A percentile compares a stretch with the other conserved stretches of the same genome.
Evolutionary conservation across 1,140 invertebrate genomes (phyloP).

Genomic region (Drosophila santomea): DNA sequence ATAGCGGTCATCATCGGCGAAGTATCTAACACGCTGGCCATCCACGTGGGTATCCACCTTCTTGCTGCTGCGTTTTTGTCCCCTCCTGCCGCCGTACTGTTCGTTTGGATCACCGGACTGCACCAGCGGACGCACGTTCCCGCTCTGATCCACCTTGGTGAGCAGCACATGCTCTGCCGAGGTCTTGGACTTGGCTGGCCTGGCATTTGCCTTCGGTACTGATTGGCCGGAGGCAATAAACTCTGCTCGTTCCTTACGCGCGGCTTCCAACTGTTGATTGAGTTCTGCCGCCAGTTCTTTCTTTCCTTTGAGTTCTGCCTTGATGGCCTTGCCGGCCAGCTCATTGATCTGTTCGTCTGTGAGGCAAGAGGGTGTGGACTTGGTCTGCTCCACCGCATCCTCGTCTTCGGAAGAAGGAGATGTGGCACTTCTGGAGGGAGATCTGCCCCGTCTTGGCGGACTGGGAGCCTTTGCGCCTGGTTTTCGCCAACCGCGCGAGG

Average conservation of each 20-base stretch:
- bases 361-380: constrained; percentile 57
- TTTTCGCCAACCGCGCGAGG: constrained; percentile 48
- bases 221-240: constrained; percentile 40
- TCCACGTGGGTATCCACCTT: constrained; percentile 90
- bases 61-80: constrained; percentile 86
- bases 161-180: constrained; percentile 87
- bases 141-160: constrained; percentile 89
- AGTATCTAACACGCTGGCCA: constrained; percentile 92
- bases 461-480: background rate
- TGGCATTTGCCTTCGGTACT: background rate
- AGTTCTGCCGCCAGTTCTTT: constrained; percentile 88
- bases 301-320: constrained; percentile 96
- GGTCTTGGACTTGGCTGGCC: constrained; percentile 1
- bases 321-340: constrained; percentile 93
- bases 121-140: constrained; percentile 87
- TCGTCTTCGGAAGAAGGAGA: constrained; percentile 4
- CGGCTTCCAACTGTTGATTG: constrained; percentile 90
- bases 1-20: constrained; percentile 95
- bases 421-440: background rate
- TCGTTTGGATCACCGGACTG: constrained; percentile 32
- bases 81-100: constrained; percentile 77
- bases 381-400: background rate
- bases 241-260: constrained; percentile 87
- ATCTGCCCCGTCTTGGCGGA: background rate
- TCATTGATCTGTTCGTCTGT: constrained; percentile 94